phyloP scores from a whole-genome alignment of 2,113 vertebrate genomes.

The Sturnira hondurensis region DNA sequence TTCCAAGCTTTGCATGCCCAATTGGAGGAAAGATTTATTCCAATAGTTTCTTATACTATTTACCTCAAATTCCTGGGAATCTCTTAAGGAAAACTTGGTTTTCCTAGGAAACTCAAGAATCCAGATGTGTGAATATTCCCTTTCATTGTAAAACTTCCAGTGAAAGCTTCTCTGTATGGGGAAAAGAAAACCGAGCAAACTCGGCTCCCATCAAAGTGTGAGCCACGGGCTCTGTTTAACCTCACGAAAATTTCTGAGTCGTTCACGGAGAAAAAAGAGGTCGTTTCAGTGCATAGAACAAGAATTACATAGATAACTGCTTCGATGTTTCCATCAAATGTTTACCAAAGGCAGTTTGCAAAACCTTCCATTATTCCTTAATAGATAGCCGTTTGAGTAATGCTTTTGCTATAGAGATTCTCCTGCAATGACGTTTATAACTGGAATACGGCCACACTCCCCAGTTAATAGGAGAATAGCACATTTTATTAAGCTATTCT shows the following conservation, averaged over 20 bases:
- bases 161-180: not conserved
- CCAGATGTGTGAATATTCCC: not conserved
- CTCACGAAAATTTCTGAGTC: not conserved
- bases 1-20: not conserved
- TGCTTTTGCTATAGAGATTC: not conserved
- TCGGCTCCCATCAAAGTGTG: not conserved
- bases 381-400: not conserved
- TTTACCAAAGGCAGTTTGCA: constrained; percentile 34
- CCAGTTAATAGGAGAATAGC: not conserved
- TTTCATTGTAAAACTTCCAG: not conserved
- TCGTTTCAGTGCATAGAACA: not conserved
- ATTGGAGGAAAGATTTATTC: not conserved
- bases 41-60: not conserved
- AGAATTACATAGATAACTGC: not conserved
- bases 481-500: not conserved
- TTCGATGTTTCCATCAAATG: constrained; percentile 24
- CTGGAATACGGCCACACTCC: not conserved
- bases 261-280: not conserved
- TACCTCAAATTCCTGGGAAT: not conserved
- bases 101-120: not conserved
- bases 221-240: not conserved
- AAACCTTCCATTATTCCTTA: not conserved
- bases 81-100: not conserved
- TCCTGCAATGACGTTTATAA: fast-evolving
- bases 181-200: not conserved